Evolutionary conservation across 2,888 invertebrate genomes (phyloP).

Genomic region (Barypeithes pellucidus): DNA sequence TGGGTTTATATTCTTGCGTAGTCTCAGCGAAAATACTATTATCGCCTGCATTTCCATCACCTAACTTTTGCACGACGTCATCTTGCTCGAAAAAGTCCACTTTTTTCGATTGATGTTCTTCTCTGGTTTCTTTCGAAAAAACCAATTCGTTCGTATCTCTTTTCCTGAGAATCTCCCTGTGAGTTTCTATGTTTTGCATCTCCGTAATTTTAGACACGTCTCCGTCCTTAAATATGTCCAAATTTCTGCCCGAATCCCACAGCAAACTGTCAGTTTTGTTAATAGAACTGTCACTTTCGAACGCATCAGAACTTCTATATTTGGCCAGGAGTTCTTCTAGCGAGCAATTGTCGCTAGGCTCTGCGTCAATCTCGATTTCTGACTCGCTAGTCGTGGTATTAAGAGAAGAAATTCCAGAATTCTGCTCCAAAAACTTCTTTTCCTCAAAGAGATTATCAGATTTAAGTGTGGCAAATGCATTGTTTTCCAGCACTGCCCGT

Average conservation of each 20-base stretch:
- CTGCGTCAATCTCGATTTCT: constrained; percentile 29
- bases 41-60: background rate
- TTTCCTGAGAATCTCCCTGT: constrained; percentile 19
- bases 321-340: constrained; percentile 20
- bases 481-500: constrained; percentile 61
- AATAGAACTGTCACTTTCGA: constrained; percentile 8
- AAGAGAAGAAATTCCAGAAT: background rate
- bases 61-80: background rate
- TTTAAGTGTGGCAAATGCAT: constrained; percentile 55
- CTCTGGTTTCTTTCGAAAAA: constrained; percentile 20
- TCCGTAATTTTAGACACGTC: constrained; percentile 28
- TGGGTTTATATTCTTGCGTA: background rate
- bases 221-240: background rate
- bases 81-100: constrained; percentile 23
- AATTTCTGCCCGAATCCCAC: background rate
- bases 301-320: background rate
- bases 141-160: constrained; percentile 13
- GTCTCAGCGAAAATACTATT: background rate
- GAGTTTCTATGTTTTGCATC: constrained; percentile 15
- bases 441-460: constrained; percentile 21
- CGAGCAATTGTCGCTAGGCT: constrained; percentile 16
- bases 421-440: background rate
- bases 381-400: constrained; percentile 24
- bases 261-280: constrained; percentile 11
- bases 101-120: constrained; percentile 25